These are phyloP conservation scores for Gymnogyps californianus DNA, from an alignment of 2,113 vertebrate genomes.

Conservation along the genomic window DNA sequence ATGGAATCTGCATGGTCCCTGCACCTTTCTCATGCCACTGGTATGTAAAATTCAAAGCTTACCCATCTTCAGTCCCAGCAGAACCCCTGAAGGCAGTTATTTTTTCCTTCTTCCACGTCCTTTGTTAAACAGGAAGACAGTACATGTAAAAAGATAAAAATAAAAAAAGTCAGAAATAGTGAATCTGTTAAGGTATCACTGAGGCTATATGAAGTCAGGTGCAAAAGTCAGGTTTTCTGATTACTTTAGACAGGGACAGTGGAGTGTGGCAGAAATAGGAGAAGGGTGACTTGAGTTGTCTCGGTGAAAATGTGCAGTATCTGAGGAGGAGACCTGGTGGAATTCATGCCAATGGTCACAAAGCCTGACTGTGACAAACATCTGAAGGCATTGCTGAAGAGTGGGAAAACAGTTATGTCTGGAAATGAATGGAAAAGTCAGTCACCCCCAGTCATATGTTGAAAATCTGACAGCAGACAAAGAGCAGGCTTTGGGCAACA, in stretches of 20 bases:
- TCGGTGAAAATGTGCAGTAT: not conserved
- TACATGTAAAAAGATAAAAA: not conserved
- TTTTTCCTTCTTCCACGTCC: not conserved
- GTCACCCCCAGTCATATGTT: not conserved
- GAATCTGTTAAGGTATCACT: not conserved
- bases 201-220: not conserved
- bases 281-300: not conserved
- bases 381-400: not conserved
- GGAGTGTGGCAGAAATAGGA: not conserved
- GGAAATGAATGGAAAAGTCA: not conserved
- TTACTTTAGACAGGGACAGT: not conserved
- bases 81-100: not conserved
- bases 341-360: not conserved
- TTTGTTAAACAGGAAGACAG: not conserved
- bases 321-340: not conserved
- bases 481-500: not conserved
- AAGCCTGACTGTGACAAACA: not conserved
- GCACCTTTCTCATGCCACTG: not conserved
- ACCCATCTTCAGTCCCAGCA: not conserved
- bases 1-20: not conserved
- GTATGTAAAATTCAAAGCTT: not conserved
- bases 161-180: not conserved
- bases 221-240: not conserved
- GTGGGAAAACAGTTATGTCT: not conserved
- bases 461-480: constrained; percentile 15